Conservation (phyloP, 2,113 vertebrate genomes). For the Nannospalax galili region DNA sequence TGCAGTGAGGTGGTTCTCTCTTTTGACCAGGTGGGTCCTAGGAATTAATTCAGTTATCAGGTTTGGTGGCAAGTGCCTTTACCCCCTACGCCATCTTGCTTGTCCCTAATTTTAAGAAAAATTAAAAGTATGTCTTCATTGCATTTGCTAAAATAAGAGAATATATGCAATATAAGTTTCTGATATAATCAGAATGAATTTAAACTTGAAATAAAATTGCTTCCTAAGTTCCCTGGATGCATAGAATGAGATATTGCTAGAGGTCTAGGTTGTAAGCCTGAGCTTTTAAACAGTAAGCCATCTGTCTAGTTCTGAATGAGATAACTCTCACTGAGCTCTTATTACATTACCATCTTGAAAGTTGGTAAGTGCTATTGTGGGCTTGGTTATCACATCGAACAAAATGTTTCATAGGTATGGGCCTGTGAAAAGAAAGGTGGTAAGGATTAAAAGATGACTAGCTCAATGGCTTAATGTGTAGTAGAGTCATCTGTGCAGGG, state of each 20-base stretch:
- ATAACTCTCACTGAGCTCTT: background rate
- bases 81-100: no score
- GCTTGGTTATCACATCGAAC: background rate
- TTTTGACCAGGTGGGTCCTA: background rate
- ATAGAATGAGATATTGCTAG: background rate
- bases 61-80: background rate
- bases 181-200: background rate
- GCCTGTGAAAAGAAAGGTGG: background rate
- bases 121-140: background rate
- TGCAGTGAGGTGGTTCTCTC: background rate
- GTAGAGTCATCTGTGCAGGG: background rate
- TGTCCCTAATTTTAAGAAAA: background rate
- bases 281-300: no score
- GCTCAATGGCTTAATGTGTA: background rate
- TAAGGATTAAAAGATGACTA: background rate
- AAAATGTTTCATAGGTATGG: background rate
- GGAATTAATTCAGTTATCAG: background rate
- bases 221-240: background rate
- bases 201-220: slow-evolving; percentile 22
- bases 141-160: background rate
- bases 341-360: background rate
- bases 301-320: no score
- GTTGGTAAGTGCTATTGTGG: background rate
- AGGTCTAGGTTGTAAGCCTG: no score
- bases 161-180: background rate